These are phyloP conservation scores for Cerastoderma edule DNA, from an alignment of 2,888 invertebrate species.

Conservation along the genomic window DNA sequence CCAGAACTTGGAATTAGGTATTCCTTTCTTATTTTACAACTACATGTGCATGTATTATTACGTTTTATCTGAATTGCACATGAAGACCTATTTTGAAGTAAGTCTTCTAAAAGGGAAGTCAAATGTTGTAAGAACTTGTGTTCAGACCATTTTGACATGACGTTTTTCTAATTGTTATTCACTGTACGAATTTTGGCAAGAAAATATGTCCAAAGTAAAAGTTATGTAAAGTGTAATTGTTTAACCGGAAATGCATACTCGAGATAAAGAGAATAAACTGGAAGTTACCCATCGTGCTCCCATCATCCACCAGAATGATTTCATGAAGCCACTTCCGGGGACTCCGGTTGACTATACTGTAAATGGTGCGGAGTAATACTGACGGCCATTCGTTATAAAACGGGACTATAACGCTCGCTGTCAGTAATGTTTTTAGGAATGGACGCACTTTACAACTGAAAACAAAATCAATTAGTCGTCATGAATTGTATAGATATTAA, in stretches of 20 bases:
- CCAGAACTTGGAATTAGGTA: too few relatives aligned
- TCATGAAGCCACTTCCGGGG: slow-evolving; percentile 67
- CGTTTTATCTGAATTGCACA: too few relatives aligned
- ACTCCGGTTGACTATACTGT: slow-evolving; percentile 73
- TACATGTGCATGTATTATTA: too few relatives aligned
- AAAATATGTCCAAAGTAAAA: not conserved
- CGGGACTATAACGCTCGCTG: slow-evolving; percentile 70
- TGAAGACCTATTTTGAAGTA: too few relatives aligned
- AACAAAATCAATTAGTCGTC: not conserved
- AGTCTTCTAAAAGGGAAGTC: not conserved
- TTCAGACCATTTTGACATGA: not conserved
- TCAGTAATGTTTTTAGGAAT: slow-evolving; percentile 66
- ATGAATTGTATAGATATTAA: not conserved
- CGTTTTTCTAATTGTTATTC: not conserved
- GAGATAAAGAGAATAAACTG: not conserved
- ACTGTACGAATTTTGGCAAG: not conserved
- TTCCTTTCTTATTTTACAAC: too few relatives aligned
- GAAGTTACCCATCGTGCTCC: slow-evolving; percentile 64
- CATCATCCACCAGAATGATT: slow-evolving; percentile 75
- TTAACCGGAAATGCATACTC: too few relatives aligned
- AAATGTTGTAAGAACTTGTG: not conserved
- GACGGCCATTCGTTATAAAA: slow-evolving; percentile 77
- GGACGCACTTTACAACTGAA: slow-evolving; percentile 61
- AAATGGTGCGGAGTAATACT: slow-evolving; percentile 71
- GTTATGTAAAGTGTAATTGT: not conserved